phyloP scores from a whole-genome alignment of 2,797 vertebrate genomes.

The Chelmon rostratus region DNA sequence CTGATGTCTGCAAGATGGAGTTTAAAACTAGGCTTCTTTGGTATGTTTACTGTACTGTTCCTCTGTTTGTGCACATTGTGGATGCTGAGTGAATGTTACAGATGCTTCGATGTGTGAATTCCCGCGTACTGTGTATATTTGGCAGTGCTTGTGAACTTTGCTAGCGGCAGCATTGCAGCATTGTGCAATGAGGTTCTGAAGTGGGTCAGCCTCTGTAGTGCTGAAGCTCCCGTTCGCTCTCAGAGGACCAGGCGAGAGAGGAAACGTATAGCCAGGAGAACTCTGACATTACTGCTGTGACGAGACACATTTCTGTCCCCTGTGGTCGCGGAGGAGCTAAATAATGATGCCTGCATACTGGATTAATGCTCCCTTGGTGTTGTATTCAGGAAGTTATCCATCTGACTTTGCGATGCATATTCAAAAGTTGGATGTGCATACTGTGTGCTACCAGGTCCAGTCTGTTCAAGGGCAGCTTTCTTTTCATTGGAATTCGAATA shows the following conservation, averaged over 20 bases:
- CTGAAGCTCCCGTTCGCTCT: conserved; percentile 57
- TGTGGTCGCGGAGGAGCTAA: conserved; percentile 27
- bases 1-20: conserved; percentile 36
- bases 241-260: conserved; percentile 40
- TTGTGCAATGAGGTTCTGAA: conserved; percentile 68
- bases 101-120: conserved; percentile 44
- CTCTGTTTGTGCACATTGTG: conserved; percentile 21
- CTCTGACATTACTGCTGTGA: conserved; percentile 39
- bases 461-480: conserved; percentile 32
- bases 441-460: conserved; percentile 5
- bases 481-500: conserved; percentile 21
- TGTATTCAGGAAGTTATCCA: conserved; percentile 29
- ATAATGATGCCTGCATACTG: conserved; percentile 10
- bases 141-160: conserved; percentile 57
- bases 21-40: conserved; percentile 36
- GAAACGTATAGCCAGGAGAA: conserved; percentile 39
- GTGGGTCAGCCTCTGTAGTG: conserved; percentile 73
- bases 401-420: conserved; percentile 31
- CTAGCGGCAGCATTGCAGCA: conserved; percentile 61
- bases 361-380: conserved; percentile 18
- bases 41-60: conserved; percentile 38
- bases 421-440: neutral
- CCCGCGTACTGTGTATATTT: conserved; percentile 48
- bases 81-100: conserved; percentile 39
- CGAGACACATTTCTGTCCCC: conserved; percentile 39